These are phyloP conservation scores for Altica lythri DNA, from an alignment of 2,888 invertebrate species.

Conservation along the genomic window DNA sequence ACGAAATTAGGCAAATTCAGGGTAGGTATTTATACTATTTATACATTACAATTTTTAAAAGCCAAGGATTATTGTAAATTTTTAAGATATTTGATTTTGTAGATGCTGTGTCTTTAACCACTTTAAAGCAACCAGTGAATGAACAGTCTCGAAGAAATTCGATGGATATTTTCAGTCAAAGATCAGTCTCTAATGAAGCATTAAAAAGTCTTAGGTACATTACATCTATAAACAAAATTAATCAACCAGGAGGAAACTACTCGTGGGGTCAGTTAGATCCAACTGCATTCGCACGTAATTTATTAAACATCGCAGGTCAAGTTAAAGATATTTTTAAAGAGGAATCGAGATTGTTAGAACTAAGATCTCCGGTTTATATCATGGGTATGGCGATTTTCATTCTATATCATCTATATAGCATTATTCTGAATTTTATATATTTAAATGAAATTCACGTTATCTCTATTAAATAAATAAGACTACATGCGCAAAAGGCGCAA, in stretches of 20 bases:
- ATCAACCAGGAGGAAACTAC: slow-evolving; percentile 34
- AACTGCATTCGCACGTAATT: slow-evolving; percentile 57
- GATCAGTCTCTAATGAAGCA: slow-evolving; percentile 63
- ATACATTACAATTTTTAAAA: too few species aligned
- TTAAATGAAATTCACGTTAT: too few species aligned
- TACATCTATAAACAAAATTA: slow-evolving; percentile 40
- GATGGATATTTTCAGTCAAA: slow-evolving; percentile 61
- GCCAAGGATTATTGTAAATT: too few species aligned
- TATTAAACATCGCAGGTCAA: slow-evolving; percentile 60
- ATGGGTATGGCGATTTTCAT: too few species aligned
- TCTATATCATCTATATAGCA: too few species aligned
- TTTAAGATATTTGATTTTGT: slow-evolving; percentile 5
- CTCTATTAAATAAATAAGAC: too few species aligned
- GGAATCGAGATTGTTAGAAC: slow-evolving; percentile 61
- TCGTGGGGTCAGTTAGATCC: slow-evolving; percentile 52
- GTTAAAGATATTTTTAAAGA: slow-evolving; percentile 58
- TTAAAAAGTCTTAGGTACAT: slow-evolving; percentile 55
- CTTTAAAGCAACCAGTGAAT: slow-evolving; percentile 41
- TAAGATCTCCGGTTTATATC: slow-evolving; percentile 63
- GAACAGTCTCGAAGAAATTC: slow-evolving; percentile 51
- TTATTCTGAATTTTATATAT: too few species aligned
- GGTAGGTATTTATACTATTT: slow-evolving; percentile 27
- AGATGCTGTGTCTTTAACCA: slow-evolving; percentile 48
- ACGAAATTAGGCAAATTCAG: slow-evolving; percentile 55
- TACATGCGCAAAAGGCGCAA: too few species aligned